Evolutionary conservation across 2,113 vertebrate genomes (phyloP).

Genomic region (Vidua chalybeata): DNA sequence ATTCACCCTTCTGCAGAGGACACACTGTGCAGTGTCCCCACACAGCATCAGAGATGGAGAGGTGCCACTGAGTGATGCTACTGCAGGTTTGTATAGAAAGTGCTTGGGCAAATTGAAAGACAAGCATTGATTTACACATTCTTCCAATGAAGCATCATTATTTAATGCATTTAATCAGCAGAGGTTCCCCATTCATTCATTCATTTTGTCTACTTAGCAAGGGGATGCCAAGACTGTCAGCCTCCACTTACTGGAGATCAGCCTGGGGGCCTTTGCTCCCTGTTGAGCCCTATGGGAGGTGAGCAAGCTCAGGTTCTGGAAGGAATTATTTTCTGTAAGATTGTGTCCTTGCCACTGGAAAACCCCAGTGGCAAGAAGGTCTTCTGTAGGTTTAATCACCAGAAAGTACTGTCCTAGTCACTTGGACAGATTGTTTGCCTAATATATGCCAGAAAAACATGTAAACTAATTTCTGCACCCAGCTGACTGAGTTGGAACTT

Average conservation of each 20-base stretch:
- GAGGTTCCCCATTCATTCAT: not conserved
- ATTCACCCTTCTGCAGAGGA: not conserved
- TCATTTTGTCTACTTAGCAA: not conserved
- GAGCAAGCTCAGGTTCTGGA: not conserved
- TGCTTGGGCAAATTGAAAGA: not conserved
- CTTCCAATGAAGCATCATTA: not conserved
- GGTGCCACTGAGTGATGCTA: not conserved
- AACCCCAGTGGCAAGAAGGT: not conserved
- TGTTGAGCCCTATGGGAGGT: not conserved
- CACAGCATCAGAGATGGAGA: not conserved
- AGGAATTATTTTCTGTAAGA: not conserved
- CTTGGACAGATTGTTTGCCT: not conserved
- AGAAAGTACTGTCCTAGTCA: not conserved
- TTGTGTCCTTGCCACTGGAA: not conserved
- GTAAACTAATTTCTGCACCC: not conserved
- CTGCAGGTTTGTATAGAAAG: not conserved
- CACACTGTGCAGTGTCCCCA: not conserved
- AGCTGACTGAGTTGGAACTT: not conserved
- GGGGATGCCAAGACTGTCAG: not conserved
- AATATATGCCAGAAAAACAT: not conserved
- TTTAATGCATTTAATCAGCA: not conserved
- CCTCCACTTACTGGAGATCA: not conserved
- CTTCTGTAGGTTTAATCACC: not conserved
- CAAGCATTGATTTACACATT: not conserved
- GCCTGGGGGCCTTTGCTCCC: not conserved